Evolutionary conservation across 2,888 invertebrate genomes (phyloP).

Genomic region (Drosophila kuntzei): DNA sequence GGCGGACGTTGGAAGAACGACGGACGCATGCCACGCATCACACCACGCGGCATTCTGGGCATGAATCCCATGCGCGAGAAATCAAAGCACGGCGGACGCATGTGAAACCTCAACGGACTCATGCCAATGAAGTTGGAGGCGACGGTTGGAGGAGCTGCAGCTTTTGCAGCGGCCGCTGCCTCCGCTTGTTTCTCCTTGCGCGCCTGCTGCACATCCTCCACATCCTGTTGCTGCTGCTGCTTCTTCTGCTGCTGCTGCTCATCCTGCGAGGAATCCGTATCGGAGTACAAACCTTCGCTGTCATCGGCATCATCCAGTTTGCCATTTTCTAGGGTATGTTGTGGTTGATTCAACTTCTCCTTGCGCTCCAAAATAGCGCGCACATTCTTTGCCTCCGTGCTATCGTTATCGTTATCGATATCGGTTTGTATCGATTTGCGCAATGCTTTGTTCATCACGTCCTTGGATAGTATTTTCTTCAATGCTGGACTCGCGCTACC

Average conservation of each 20-base stretch:
- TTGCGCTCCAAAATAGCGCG: conserved; percentile 74
- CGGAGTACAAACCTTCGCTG: conserved; percentile 69
- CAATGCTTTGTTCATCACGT: conserved; percentile 59
- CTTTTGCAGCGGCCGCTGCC: conserved; percentile 65
- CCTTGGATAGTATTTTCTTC: conserved; percentile 62
- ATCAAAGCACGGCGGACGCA: conserved; percentile 61
- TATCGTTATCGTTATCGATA: conserved; percentile 48
- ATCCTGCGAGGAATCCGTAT: conserved; percentile 66
- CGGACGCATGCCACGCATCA: conserved; percentile 67
- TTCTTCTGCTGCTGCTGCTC: conserved; percentile 48
- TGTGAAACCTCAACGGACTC: conserved; percentile 60
- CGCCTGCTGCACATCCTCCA: conserved; percentile 70
- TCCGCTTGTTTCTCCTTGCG: conserved; percentile 69
- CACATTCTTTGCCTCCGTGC: conserved; percentile 56
- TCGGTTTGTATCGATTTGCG: conserved; percentile 61
- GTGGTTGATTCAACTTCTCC: conserved; percentile 13
- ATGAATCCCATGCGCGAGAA: conserved; percentile 65
- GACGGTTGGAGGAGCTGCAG: conserved; percentile 20
- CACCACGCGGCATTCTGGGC: conserved; percentile 67
- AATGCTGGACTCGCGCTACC: conserved; percentile 32
- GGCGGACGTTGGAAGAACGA: conserved; percentile 60
- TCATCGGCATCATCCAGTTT: conserved; percentile 54
- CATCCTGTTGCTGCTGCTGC: conserved; percentile 36
- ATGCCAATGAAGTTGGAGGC: conserved; percentile 49
- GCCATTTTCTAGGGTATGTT: conserved; percentile 30